Evolutionary conservation across 2,113 vertebrate genomes (phyloP).

Genomic region (Myotis davidii): DNA sequence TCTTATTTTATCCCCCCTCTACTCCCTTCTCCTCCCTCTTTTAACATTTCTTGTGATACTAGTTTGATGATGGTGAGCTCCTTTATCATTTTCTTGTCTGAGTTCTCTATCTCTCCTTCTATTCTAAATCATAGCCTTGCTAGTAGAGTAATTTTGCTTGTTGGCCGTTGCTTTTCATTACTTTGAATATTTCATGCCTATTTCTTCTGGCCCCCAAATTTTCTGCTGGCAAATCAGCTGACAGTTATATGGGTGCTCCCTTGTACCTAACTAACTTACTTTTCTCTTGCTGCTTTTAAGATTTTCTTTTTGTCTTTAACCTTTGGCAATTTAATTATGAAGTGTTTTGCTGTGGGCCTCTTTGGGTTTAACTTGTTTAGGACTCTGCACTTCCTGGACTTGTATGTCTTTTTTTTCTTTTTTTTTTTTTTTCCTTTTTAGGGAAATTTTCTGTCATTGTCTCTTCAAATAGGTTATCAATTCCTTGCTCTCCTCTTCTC

Average conservation of each 20-base stretch:
- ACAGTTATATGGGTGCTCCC: not conserved
- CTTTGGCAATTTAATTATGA: not conserved
- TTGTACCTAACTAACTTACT: not conserved
- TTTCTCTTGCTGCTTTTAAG: not conserved
- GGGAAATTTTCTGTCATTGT: not conserved
- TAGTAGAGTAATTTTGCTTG: not conserved
- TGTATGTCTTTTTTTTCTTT: not conserved
- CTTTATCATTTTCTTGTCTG: not conserved
- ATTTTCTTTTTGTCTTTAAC: not conserved
- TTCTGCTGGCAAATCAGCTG: not conserved
- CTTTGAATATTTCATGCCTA: not conserved
- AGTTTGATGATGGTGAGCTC: not conserved
- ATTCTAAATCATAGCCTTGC: not conserved
- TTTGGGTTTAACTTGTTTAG: not conserved
- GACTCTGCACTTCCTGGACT: not conserved
- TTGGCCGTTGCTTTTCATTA: not conserved
- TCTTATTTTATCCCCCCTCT: too few species aligned
- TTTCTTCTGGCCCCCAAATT: not conserved
- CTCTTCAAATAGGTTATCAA: not conserved
- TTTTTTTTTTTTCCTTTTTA: not conserved
- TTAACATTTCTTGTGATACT: not conserved
- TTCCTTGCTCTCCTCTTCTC: not conserved
- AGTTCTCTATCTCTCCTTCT: not conserved
- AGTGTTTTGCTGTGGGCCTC: not conserved
- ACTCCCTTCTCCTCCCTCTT: not conserved